Evolutionary conservation across 2,888 invertebrate genomes (phyloP).

Genomic region (Cyclophora albipunctata): DNA sequence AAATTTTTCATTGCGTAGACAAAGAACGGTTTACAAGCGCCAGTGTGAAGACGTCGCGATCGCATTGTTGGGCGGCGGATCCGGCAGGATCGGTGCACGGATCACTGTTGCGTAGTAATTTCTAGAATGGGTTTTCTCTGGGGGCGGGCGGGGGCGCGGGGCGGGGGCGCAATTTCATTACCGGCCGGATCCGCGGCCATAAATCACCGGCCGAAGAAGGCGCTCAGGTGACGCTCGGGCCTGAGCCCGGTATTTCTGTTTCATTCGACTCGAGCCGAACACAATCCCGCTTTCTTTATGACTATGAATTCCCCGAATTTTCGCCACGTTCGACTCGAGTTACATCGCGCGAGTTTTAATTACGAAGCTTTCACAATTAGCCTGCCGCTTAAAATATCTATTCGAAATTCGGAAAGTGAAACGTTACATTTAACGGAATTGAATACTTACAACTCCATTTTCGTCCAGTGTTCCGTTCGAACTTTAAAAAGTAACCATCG

Average conservation of each 20-base stretch:
- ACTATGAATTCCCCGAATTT: slow-evolving; percentile 60
- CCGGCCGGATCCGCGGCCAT: slow-evolving; percentile 74
- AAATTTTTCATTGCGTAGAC: slow-evolving; percentile 59
- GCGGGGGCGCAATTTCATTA: slow-evolving; percentile 75
- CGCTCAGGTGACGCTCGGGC: slow-evolving; percentile 73
- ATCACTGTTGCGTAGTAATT: slow-evolving; percentile 70
- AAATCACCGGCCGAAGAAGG: slow-evolving; percentile 77
- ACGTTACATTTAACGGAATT: slow-evolving; percentile 17
- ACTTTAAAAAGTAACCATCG: slow-evolving; percentile 62
- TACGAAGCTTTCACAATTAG: slow-evolving; percentile 52
- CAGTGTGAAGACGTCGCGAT: slow-evolving; percentile 6
- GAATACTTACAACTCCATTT: slow-evolving; percentile 34
- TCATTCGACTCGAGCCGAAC: slow-evolving; percentile 47
- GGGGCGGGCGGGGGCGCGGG: slow-evolving; percentile 36
- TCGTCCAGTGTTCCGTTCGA: slow-evolving; percentile 28
- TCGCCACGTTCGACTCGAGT: slow-evolving; percentile 34
- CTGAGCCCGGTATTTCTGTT: slow-evolving; percentile 65
- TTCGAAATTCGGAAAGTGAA: slow-evolving; percentile 4
- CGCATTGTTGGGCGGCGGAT: slow-evolving; percentile 9
- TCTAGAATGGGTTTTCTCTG: slow-evolving; percentile 64
- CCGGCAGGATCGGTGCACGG: slow-evolving; percentile 35
- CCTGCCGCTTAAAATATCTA: slow-evolving; percentile 29
- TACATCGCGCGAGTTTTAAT: slow-evolving; percentile 57
- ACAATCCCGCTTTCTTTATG: slow-evolving; percentile 68
- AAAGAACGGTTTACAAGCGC: slow-evolving; percentile 35